Evolutionary conservation across 1,140 invertebrate genomes (phyloP).

Genomic region (Dolichoris vasculosae): DNA sequence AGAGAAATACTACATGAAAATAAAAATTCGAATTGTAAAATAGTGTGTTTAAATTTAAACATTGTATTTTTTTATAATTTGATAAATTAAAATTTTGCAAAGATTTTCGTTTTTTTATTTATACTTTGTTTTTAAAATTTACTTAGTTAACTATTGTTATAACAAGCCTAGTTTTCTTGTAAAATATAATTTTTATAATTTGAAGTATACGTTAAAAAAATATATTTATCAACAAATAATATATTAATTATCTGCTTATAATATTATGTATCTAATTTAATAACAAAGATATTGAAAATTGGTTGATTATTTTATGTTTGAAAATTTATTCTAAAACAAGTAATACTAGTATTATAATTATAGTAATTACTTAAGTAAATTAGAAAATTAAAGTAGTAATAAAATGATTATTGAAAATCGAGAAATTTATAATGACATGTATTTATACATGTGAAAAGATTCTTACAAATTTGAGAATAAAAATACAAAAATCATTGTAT

Average conservation of each 20-base stretch:
- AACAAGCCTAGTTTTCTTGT: not conserved
- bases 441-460: not conserved
- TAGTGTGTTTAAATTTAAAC: not conserved
- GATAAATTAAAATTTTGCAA: not conserved
- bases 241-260: not conserved
- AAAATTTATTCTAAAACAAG: not conserved
- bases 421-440: not conserved
- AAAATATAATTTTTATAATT: too few relatives aligned
- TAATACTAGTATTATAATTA: not conserved
- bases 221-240: not conserved
- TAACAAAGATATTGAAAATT: conserved; percentile 10
- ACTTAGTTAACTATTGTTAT: conserved; percentile 1
- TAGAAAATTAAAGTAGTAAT: not conserved
- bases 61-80: not conserved
- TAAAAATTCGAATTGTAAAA: not conserved
- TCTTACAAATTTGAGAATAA: not conserved
- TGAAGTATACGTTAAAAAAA: too few relatives aligned
- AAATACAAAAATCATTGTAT: not conserved
- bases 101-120: conserved; percentile 10
- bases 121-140: not conserved
- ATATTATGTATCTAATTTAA: too few relatives aligned
- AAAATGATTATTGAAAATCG: not conserved
- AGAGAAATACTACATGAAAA: conserved; percentile 23
- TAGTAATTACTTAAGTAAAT: conserved; percentile 28
- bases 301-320: conserved; percentile 8